Conservation (phyloP, 2,113 vertebrate genomes). For the Pedionomus torquatus region DNA sequence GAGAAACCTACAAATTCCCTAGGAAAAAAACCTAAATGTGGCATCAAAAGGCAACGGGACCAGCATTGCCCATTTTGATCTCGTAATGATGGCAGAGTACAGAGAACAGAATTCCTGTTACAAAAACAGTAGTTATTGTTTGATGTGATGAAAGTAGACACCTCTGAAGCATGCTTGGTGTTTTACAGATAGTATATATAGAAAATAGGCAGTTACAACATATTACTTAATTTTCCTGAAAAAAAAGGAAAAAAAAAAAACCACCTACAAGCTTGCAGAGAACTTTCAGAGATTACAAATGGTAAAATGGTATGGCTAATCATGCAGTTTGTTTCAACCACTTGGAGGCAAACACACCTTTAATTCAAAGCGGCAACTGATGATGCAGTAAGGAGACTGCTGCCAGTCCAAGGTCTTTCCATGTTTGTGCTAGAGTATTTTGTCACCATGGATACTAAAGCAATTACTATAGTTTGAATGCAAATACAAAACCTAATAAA, state of each 20-base stretch:
- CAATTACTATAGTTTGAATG: not conserved
- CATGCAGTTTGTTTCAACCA: not conserved
- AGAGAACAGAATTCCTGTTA: not conserved
- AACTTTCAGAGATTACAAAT: not conserved
- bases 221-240: not conserved
- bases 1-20: not conserved
- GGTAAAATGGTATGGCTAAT: not conserved
- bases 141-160: not conserved
- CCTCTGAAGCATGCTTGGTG: accelerated
- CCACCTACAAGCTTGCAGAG: not conserved
- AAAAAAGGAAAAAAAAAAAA: not conserved
- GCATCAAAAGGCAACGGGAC: not conserved
- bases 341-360: not conserved
- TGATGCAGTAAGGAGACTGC: not conserved
- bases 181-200: not conserved
- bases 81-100: accelerated
- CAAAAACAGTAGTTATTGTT: not conserved
- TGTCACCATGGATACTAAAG: not conserved
- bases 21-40: not conserved
- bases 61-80: not conserved
- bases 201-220: not conserved
- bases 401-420: not conserved
- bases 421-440: not conserved
- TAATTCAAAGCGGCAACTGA: not conserved
- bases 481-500: not conserved